These are phyloP conservation scores for Gortyna flavago DNA, from an alignment of 2,888 invertebrate species.

Conservation along the genomic window DNA sequence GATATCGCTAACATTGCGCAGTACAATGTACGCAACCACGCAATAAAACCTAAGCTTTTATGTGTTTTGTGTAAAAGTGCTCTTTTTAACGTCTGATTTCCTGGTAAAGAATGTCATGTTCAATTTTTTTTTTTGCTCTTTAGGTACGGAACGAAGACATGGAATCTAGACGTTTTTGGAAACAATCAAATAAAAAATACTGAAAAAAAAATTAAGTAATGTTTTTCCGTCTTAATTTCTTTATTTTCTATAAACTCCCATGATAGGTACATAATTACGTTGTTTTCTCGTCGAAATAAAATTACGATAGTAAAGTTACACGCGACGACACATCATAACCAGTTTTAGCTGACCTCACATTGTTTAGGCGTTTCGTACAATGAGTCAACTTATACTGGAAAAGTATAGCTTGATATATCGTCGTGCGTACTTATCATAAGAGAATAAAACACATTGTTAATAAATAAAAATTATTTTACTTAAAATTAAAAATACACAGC, in stretches of 20 bases:
- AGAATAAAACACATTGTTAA: slow-evolving; percentile 5
- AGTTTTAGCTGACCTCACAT: too few relatives aligned
- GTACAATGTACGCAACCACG: slow-evolving; percentile 36
- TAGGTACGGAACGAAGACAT: not conserved
- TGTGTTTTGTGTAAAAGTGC: slow-evolving; percentile 48
- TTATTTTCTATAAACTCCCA: not conserved
- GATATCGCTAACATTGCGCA: slow-evolving; percentile 54
- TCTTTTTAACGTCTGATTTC: slow-evolving; percentile 52
- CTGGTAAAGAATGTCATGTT: slow-evolving; percentile 59
- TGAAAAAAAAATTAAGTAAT: too few relatives aligned
- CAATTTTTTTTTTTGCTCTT: slow-evolving; percentile 18
- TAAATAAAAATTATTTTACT: slow-evolving; percentile 27
- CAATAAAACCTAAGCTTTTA: slow-evolving; percentile 55
- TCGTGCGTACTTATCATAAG: too few relatives aligned
- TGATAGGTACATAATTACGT: not conserved
- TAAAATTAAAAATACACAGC: slow-evolving; percentile 18
- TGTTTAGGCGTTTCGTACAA: too few relatives aligned
- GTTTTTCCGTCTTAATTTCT: not conserved
- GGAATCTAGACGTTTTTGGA: not conserved
- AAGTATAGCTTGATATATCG: too few relatives aligned
- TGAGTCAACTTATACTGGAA: too few relatives aligned
- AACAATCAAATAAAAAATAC: not conserved
- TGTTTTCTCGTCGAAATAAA: not conserved
- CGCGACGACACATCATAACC: too few relatives aligned
- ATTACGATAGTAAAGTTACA: not conserved